These are phyloP conservation scores for Acropora tenuis DNA, from an alignment of 64 coral and sea anemone genomes.

Conservation along the genomic window DNA sequence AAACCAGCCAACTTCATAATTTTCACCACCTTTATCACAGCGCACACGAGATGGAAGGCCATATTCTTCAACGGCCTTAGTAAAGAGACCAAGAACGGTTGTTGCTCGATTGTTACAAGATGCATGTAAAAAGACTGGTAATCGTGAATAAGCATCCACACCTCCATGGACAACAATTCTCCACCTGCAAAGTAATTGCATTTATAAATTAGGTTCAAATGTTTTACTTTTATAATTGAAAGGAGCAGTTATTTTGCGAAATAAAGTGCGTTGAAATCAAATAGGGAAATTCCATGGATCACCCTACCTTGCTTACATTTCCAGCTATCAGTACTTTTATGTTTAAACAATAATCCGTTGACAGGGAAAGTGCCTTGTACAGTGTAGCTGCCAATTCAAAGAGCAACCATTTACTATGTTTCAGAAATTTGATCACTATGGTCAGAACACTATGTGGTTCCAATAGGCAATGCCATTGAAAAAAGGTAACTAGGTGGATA, in stretches of 20 bases:
- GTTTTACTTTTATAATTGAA: not conserved
- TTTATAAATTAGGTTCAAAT: not conserved
- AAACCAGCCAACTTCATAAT: constrained; percentile 65
- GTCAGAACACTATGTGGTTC: constrained; percentile 18
- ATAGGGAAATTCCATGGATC: not conserved
- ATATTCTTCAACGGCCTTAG: constrained; percentile 38
- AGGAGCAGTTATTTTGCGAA: constrained; percentile 20
- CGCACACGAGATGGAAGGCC: constrained; percentile 50
- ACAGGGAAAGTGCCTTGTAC: constrained; percentile 3
- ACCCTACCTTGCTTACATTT: not conserved
- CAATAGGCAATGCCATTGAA: not conserved
- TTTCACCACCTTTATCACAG: constrained; percentile 70
- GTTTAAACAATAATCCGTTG: not conserved
- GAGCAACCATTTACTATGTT: not conserved
- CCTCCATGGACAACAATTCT: constrained; percentile 63
- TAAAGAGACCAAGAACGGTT: constrained; percentile 50
- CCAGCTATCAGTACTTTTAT: constrained; percentile 6
- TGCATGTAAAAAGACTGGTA: constrained; percentile 67
- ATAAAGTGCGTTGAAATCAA: not conserved
- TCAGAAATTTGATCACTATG: not conserved
- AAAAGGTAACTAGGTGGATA: not conserved
- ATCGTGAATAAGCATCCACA: constrained; percentile 59
- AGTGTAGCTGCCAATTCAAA: constrained; percentile 18
- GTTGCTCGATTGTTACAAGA: constrained; percentile 43
- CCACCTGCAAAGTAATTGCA: constrained; percentile 45